Evolutionary conservation across 2,888 invertebrate species (phyloP), one percentile per base, ranked within the genome.

Genomic region (Brachyopa scutellaris): DNA sequence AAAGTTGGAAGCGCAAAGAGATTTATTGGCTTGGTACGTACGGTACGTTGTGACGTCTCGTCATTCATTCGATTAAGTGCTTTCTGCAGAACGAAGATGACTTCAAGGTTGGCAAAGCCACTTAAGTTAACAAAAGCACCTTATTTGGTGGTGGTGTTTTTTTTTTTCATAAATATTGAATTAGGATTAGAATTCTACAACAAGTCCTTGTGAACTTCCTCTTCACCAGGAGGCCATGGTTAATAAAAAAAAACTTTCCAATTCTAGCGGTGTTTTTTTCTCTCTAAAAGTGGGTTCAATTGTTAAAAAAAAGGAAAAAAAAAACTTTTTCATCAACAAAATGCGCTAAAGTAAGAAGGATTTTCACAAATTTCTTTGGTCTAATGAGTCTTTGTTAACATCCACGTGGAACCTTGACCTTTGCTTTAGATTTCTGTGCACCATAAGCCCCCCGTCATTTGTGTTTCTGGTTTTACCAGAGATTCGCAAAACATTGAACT

Each of bases 21-120:
- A 72, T 72, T 61, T 72, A 61, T 61, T 61, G 51, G 19, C 38
- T 38, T 21, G 38, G 38, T 29, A 49, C 21, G 45, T 33, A 19
- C 13, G 21, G 21, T 45, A 13, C 4, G 8, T 40, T 26, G 59
- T 36, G 40, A 21, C 59, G 59, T n/a, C n/a, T 61, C 59, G 66
- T 55, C 38, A 53, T 79, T 72, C 45, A 73, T 73, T 73, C 67
- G 73, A 66, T 73, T 67, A 62, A 73, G 79, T 79, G 61, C 49
- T 64, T 42, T 70, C 45, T n/a, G 31, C 47, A 31, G 47, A 72
- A 55, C 19, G 53, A 45, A 59, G 26, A 57, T 42, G 36, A 59
- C 79, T 57, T 45, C 45, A 66, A 66, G 53, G 29, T 40, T 62
- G 15, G 7, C 23, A 64, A 66, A 73, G 66, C 23, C 66, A 73